Evolutionary conservation across 2,113 vertebrate genomes (phyloP).

Genomic region (Sander lucioperca): DNA sequence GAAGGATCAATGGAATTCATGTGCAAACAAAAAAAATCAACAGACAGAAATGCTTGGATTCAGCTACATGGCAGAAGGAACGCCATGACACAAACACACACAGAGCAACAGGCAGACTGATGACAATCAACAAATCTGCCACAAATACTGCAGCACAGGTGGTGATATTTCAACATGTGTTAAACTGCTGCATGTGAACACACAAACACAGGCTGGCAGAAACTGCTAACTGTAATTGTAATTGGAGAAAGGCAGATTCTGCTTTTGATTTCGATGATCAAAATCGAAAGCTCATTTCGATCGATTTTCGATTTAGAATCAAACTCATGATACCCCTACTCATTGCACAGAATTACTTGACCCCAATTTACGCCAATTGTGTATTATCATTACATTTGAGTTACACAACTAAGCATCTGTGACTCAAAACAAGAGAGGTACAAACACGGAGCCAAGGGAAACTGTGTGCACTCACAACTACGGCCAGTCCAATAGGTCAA

Average conservation of each 20-base stretch:
- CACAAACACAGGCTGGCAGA: conserved; percentile 4
- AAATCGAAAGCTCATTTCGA: too few relatives aligned
- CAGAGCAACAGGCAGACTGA: conserved; percentile 20
- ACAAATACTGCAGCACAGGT: conserved; percentile 42
- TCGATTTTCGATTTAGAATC: not conserved
- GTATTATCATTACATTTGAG: not conserved
- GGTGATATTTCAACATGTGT: conserved; percentile 44
- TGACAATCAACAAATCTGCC: conserved; percentile 49
- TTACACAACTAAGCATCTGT: not conserved
- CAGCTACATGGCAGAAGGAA: conserved; percentile 24
- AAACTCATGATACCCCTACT: not conserved
- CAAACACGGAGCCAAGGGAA: not conserved
- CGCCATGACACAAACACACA: not conserved
- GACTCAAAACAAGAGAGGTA: not conserved
- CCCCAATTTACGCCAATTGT: not conserved
- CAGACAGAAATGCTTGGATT: conserved; percentile 35
- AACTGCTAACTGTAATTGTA: too few relatives aligned
- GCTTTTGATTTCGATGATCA: too few relatives aligned
- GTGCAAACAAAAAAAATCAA: conserved; percentile 24
- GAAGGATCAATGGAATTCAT: not conserved
- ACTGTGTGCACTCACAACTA: not conserved
- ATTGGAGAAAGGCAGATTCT: too few relatives aligned
- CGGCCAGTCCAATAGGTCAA: not conserved
- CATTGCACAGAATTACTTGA: not conserved
- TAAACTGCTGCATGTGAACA: not conserved